Evolutionary conservation across 30 jellyfish, hydroid and myxozoan genomes (phyloP), one percentile per base, ranked within the genome.

Genomic region (Hydractinia symbiolongicarpus): DNA sequence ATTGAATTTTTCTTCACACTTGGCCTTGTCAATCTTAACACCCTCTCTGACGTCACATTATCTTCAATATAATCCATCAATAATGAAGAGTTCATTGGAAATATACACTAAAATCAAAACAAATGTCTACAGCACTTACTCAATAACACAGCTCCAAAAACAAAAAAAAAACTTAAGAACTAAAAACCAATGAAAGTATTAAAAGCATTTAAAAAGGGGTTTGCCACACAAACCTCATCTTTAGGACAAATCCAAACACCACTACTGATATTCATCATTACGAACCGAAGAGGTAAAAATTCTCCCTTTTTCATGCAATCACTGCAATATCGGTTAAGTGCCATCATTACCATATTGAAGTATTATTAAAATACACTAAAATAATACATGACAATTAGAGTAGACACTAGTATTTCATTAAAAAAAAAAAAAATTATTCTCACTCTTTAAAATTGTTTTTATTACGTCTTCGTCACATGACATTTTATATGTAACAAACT

Each of bases 161-260:
- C 1, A 30, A 30, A 30, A 30, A 13, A 49, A 15, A 1, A 67
- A 13, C 1, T 67, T 2, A 13, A 67, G 51, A 67, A 21, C 2
- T 67, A 67, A 13, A 20, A 10, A 20, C 50, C 14, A 11, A 11
- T 58, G 69, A 16, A 58, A 58, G 69, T 11, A 58, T 16, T 58
- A 11, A 58, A 58, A 67, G 21, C 50, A 20, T 49, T 21, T 67
- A 67, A 67, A 13, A 11, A 11, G 11, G 51, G 50, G 78, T 11
- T 11, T 30, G 44, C 44, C 44, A 30, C 44, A 30, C 44, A 14
- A 19, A 77, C 85, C 78, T 77, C 76, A 54, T 53, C 76, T 53
- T 77, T 77, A 17, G 85, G 77, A 61, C 85, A 77, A 16, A 77
- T 54, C 85, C 85, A 77, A 20, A 77, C 55, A 20, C 85, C 85